These are phyloP conservation scores for Istiophorus platypterus DNA, from an alignment of 2,113 vertebrate genomes.

Conservation along the genomic window DNA sequence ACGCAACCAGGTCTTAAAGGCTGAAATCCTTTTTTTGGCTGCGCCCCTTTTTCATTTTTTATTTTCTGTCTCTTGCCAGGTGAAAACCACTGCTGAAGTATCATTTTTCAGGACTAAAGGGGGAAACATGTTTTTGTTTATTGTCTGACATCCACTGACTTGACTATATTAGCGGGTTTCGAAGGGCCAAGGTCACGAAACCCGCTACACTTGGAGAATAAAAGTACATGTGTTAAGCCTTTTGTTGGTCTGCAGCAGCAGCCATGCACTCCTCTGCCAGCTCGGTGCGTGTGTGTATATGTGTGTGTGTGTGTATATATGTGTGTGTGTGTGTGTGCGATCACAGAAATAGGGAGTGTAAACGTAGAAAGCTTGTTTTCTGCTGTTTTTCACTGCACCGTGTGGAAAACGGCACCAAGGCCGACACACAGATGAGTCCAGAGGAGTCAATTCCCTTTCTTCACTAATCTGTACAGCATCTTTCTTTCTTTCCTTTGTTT, in stretches of 20 bases:
- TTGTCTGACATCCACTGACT: constrained; percentile 14
- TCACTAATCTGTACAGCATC: constrained; percentile 55
- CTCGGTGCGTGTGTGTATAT: constrained; percentile 3
- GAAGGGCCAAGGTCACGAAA: constrained; percentile 1
- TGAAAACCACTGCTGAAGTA: constrained; percentile 10
- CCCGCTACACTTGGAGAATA: neutral
- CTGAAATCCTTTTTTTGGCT: neutral
- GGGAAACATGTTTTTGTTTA: neutral
- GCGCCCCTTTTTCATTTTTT: neutral
- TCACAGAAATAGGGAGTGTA: neutral
- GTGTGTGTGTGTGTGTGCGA: too few relatives aligned
- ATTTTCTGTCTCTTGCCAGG: neutral
- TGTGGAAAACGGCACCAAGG: neutral
- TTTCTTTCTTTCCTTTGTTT: constrained; percentile 10
- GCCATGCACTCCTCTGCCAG: constrained; percentile 10
- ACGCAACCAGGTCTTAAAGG: neutral
- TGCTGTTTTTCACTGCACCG: constrained; percentile 27
- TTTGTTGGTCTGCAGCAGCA: neutral
- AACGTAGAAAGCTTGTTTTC: constrained; percentile 21
- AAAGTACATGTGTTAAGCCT: neutral
- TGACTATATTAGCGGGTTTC: constrained; percentile 19
- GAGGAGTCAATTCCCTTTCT: neutral
- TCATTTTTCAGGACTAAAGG: neutral
- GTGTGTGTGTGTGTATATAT: too few relatives aligned
- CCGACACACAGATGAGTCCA: neutral